Base-by-base conservation (phyloP, 2,888 invertebrate genomes). In the Eudasyphora cyanicolor region DNA sequence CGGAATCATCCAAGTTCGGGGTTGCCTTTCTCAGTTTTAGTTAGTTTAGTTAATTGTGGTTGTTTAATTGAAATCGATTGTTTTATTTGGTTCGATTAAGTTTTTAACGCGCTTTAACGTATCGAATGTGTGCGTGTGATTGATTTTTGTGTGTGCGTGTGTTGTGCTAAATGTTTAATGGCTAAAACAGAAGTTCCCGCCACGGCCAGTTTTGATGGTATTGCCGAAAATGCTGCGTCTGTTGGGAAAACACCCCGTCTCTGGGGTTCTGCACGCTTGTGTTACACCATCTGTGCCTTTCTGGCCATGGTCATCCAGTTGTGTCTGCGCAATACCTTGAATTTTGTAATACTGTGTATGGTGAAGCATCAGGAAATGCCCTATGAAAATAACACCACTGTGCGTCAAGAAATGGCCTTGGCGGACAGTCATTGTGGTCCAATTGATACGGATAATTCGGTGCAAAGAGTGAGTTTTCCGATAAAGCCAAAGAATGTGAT, bases 331-430 rank as follows among this genome's bases (percentile, higher is more conserved):
- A 92, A 93, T 76, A 93, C 93, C 87, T 89, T 94, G 51, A 93
- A 93, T 85, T 93, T 94, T 83, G 93, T 93, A 4, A 92, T 94
- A 67, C 92, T 94, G 3, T 93, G 93, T 86, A 94, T 94, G 94
- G 93, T 93, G 17, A 92, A 92, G 82, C 88, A 89, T 4, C 90
- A 91, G 3, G 76, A 74, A n/a, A 85, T 81, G 54, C 12, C 6
- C n/a, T 27, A 29, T n/a, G 12, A 45, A 1, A 10, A 24, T 4
- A 70, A 77, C 86, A 87, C 0, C 6, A 77, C 6, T 14, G 67
- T 21, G 7, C 21, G 2, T 24, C 64, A 45, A 62, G 24, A 45
- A 21, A 19, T 42, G 7, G 27, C n/a, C 17, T 60, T 82, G 45
- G 57, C 85, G 32, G 17, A 71, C 60, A 60, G 64, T 54, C 70